Evolutionary conservation across 2,888 invertebrate genomes (phyloP).

Genomic region (Cotesia congregata): DNA sequence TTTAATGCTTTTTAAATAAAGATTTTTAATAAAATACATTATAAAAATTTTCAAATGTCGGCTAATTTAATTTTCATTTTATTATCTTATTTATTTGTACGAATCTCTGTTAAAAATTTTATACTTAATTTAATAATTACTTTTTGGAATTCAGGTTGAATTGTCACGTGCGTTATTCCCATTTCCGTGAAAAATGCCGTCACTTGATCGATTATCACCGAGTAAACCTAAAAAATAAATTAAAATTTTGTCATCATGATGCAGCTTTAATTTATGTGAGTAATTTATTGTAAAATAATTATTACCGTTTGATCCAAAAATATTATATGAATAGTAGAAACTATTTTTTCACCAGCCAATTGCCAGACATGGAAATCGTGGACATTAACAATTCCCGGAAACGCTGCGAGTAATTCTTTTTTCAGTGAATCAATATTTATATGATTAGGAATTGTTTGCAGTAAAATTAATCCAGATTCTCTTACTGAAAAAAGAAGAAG

Average conservation of each 20-base stretch:
- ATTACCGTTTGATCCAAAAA: conserved; percentile 76
- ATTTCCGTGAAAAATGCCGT: conserved; percentile 83
- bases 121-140: conserved; percentile 48
- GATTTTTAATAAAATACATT: too few relatives aligned
- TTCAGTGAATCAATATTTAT: conserved; percentile 83
- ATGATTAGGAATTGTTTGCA: conserved; percentile 93
- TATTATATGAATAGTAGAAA: conserved; percentile 88
- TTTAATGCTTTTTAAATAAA: too few relatives aligned
- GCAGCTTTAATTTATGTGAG: too few relatives aligned
- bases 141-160: conserved; percentile 86
- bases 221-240: conserved; percentile 70
- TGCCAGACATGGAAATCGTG: conserved; percentile 95
- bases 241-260: too few relatives aligned
- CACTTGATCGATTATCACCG: conserved; percentile 75
- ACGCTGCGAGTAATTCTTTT: conserved; percentile 76
- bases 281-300: neutral
- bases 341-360: conserved; percentile 82
- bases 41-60: too few relatives aligned
- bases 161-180: conserved; percentile 86
- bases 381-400: conserved; percentile 81
- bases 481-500: conserved; percentile 77
- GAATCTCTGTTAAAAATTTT: conserved; percentile 8
- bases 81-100: conserved; percentile 1
- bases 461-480: conserved; percentile 87
- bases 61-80: too few relatives aligned